Evolutionary conservation across 2,888 invertebrate species (phyloP).

Genomic region (Idaea dimidiata): DNA sequence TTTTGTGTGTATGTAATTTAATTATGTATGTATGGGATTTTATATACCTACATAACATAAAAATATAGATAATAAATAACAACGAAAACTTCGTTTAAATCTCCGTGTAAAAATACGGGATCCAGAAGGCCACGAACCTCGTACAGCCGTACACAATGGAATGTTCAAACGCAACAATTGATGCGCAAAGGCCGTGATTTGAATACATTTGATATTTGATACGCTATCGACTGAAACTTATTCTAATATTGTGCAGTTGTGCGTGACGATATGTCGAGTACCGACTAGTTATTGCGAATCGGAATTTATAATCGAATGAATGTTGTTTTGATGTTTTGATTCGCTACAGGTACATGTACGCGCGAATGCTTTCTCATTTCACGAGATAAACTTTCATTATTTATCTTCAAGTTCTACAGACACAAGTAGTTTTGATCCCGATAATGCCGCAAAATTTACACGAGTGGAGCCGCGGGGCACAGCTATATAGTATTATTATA

Average conservation of each 20-base stretch:
- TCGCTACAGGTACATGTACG: background rate
- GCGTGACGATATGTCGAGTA: slow-evolving; percentile 22
- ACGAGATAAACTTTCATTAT: background rate
- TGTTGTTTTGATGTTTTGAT: background rate
- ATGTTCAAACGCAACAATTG: slow-evolving; percentile 61
- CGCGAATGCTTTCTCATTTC: background rate
- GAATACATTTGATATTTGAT: slow-evolving; percentile 53
- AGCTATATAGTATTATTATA: no score
- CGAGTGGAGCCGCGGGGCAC: no score
- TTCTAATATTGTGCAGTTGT: slow-evolving; percentile 29
- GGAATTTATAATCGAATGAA: slow-evolving; percentile 4
- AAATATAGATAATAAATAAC: no score
- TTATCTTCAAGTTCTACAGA: background rate
- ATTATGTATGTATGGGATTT: no score
- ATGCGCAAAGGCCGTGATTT: slow-evolving; percentile 49
- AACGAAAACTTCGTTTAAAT: background rate
- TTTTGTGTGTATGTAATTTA: no score
- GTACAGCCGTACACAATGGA: slow-evolving; percentile 46
- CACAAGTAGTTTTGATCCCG: no score
- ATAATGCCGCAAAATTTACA: no score
- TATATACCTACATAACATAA: no score
- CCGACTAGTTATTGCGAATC: slow-evolving; percentile 18
- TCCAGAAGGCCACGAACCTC: slow-evolving; percentile 59
- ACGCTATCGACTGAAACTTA: slow-evolving; percentile 39
- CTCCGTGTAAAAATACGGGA: slow-evolving; percentile 30